These are phyloP conservation scores for Eumaeus atala DNA, from an alignment of 1,140 invertebrate species.

Conservation along the genomic window DNA sequence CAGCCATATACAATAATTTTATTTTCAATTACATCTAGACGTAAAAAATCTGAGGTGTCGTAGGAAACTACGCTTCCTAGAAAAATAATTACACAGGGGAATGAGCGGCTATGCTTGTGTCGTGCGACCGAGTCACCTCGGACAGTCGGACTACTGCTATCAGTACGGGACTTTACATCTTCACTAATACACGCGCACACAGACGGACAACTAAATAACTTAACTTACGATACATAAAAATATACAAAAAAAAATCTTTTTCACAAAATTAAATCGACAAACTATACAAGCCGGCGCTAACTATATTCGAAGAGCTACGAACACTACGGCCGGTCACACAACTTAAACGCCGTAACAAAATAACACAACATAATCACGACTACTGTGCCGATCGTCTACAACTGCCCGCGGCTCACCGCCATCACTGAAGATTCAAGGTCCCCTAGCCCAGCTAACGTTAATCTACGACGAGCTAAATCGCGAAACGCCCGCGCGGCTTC, in stretches of 20 bases:
- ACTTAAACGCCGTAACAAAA: conserved; percentile 68
- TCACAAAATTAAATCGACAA: conserved; percentile 68
- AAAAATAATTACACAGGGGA: conserved; percentile 71
- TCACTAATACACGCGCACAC: conserved; percentile 49
- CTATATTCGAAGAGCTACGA: conserved; percentile 68
- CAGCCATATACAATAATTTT: conserved; percentile 76
- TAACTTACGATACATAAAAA: conserved; percentile 70
- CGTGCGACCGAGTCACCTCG: conserved; percentile 56
- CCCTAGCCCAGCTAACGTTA: conserved; percentile 72
- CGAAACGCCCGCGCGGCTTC: conserved; percentile 51
- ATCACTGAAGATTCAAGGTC: conserved; percentile 70
- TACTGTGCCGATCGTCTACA: conserved; percentile 72
- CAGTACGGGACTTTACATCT: conserved; percentile 72
- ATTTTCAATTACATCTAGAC: conserved; percentile 74
- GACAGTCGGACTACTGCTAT: conserved; percentile 63
- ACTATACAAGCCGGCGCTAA: conserved; percentile 70
- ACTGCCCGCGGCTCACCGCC: conserved; percentile 65
- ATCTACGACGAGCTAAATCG: conserved; percentile 70
- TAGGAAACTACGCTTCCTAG: conserved; percentile 74
- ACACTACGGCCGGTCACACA: conserved; percentile 60
- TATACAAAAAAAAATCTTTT: conserved; percentile 69
- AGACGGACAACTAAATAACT: conserved; percentile 62
- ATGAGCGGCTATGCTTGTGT: conserved; percentile 70
- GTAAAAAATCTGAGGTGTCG: conserved; percentile 72
- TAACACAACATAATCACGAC: conserved; percentile 66